These are phyloP conservation scores for Camelus bactrianus DNA, from an alignment of 2,113 vertebrate species.

Conservation along the genomic window DNA sequence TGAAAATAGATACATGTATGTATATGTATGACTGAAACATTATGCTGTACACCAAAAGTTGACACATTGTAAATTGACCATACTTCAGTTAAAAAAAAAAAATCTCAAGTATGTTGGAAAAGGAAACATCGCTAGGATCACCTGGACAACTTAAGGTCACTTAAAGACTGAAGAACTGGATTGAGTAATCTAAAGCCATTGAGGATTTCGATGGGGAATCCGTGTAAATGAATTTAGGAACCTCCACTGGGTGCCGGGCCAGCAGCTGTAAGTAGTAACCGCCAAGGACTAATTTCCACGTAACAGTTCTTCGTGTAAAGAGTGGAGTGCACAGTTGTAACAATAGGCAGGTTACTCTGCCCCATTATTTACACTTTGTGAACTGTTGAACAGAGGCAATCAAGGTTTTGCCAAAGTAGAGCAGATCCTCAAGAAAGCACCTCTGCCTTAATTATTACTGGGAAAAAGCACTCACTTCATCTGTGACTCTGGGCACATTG, in stretches of 20 bases:
- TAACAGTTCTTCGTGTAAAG: conserved; percentile 40
- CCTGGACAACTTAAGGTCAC: background rate
- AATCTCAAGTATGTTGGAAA: background rate
- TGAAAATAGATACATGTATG: too few species aligned
- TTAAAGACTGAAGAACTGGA: background rate
- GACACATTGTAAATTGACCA: too few species aligned
- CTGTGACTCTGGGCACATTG: background rate
- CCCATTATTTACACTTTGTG: conserved; percentile 34
- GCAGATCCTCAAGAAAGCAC: background rate
- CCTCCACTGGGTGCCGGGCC: background rate
- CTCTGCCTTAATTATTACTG: background rate
- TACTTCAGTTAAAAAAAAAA: too few species aligned
- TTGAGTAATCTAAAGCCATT: background rate
- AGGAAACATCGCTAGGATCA: background rate
- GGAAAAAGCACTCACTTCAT: background rate
- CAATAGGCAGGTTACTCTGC: conserved; percentile 54
- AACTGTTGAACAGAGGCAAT: background rate
- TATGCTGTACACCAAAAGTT: too few species aligned
- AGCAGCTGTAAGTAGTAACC: conserved; percentile 45
- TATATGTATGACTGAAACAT: too few species aligned
- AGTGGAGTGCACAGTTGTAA: background rate
- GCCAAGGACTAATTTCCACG: background rate
- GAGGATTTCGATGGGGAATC: conserved; percentile 35
- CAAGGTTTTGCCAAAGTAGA: background rate
- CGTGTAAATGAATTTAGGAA: conserved; percentile 5